Conservation (phyloP, 2,888 invertebrate species). For the Drosophila prolongata region DNA sequence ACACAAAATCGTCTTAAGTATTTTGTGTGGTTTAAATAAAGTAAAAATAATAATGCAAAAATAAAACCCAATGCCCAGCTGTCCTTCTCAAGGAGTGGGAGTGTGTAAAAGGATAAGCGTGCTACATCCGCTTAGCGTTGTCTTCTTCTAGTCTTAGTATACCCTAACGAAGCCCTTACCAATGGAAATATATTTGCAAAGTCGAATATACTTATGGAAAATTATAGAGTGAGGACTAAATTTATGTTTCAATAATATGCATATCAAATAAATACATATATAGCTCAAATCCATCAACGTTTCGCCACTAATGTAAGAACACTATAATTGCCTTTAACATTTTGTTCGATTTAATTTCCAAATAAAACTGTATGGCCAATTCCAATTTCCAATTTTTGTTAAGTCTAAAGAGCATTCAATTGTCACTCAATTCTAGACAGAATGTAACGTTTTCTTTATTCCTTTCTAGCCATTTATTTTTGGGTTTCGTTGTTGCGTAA, state of each 20-base stretch:
- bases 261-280: too few species aligned
- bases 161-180: slow-evolving; percentile 12
- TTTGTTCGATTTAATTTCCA: not conserved
- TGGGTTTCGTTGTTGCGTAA: slow-evolving; percentile 69
- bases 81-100: slow-evolving; percentile 21
- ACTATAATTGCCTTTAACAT: not conserved
- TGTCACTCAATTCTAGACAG: not conserved
- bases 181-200: not conserved
- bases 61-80: slow-evolving; percentile 35
- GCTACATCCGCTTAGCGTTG: slow-evolving; percentile 75
- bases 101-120: slow-evolving; percentile 71
- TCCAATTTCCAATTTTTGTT: not conserved
- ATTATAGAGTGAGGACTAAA: not conserved
- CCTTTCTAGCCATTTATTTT: slow-evolving; percentile 67
- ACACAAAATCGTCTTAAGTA: slow-evolving; percentile 80
- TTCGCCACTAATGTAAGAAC: too few species aligned
- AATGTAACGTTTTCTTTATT: slow-evolving; percentile 14
- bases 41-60: slow-evolving; percentile 70
- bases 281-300: too few species aligned
- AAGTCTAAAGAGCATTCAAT: slow-evolving; percentile 6
- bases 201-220: not conserved
- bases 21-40: slow-evolving; percentile 80
- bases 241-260: too few species aligned
- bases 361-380: not conserved
- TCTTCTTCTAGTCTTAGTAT: slow-evolving; percentile 34